Base-by-base conservation (phyloP, 2,113 vertebrate genomes). In the Xiphophorus hellerii region DNA sequence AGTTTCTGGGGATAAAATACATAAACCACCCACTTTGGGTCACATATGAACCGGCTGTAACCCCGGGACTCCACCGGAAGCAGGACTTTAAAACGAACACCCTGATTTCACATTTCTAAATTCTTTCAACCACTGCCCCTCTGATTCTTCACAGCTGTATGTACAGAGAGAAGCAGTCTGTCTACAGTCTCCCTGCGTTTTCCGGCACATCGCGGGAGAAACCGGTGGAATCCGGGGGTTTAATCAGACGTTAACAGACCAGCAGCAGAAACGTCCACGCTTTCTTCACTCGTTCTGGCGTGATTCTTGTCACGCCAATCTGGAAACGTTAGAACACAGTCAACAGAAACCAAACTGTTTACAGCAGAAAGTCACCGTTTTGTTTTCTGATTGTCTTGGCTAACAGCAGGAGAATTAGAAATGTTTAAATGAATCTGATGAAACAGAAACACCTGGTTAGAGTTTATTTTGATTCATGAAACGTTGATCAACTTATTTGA, bases 291-390 rank as follows among this genome's bases (percentile, higher is more conserved):
- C 25, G 63, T 9, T 69, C 30, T 54, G 60, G 63, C 44, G 29
- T 54, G 39, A 37, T 42, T 37, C 44, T 54, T 30, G 44, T 54
- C 67, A 31, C 74, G 58, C 39, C 74, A 63, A 70, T 77, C 74
- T 77, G 67, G 74, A 77, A 69, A 63, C 51, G 74, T 77, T 64
- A 70, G 74, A 64, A 64, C 30, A 64, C 39, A 63, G 39, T 69
- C 25, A 69, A 44, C 17, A 64, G 29, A 76, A 77, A 69, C 60
- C 62, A 35, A 69, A 68, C 22, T 0, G 29, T 44, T 48, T 14
- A 69, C 22, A 44, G 65, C 25, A n/a, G 51, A 25, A 58, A 58
- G 25, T 10, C 51, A 15, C 42, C 14, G 13, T 3, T 4, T 15
- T 44, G 42, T 14, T 44, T 44, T 17, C 14, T 35, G 33, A 9